Evolutionary conservation across 2,888 invertebrate genomes (phyloP), one percentile per base, ranked within the genome.

Genomic region (Piscicola geometra): DNA sequence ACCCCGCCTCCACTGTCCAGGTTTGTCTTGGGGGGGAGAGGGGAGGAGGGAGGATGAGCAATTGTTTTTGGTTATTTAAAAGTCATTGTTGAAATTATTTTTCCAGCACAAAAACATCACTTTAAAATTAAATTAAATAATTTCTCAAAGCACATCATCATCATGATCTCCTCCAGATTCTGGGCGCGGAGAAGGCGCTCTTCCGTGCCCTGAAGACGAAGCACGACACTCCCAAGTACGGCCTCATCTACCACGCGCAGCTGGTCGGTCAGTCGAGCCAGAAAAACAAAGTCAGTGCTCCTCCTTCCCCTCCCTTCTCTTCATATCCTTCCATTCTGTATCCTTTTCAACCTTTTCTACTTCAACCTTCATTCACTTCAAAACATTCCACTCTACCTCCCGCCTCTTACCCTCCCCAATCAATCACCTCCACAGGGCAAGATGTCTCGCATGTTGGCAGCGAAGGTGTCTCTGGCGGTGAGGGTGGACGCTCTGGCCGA

Each of bases 181-280:
- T 98, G 76, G 99, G 98, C 78, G 98, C 99, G 0, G 99, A 99
- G 84, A 99, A 99, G 84, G 98, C 98, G 0, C 86, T 99, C 18
- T 99, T 99, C 87, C 88, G 98, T 80, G 98, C 99, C 0, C 87
- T 99, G 28, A 99, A 99, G 86, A 93, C 96, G 0, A 95, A 95
- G 83, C 93, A 94, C 83, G 95, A 98, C 83, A 99, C 99, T 0
- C 99, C 99, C 0, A 99, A 99, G 83, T 99, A 99, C 85, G 99
- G 99, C 87, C 88, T 99, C 64, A 94, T 99, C 79, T 99, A 97
- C 85, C 98, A 99, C 84, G 92, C 98, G 0, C 92, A 93, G 82
- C 86, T 99, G 28, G 91, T 99, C 9, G 94, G 95, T 0, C 93
- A 94, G 84, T 89, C 92, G 0, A 92, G 91, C 83, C 89, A 91